These are phyloP conservation scores for Hippocampus comes DNA, from an alignment of 2,113 vertebrate genomes.

Conservation along the genomic window DNA sequence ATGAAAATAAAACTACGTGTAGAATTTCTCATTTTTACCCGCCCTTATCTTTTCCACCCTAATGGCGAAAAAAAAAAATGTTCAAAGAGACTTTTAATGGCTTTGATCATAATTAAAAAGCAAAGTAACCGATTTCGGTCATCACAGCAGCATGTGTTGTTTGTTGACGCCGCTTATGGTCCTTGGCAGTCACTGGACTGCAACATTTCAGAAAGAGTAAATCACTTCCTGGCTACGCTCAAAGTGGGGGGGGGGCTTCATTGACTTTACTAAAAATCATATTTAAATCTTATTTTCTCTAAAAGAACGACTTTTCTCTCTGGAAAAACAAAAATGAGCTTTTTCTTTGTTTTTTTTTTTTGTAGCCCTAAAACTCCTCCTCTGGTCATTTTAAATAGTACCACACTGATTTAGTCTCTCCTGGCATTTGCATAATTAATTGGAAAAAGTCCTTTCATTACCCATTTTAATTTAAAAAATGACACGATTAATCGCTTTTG, in stretches of 20 bases:
- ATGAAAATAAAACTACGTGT: conserved; percentile 64
- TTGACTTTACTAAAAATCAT: no score
- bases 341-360: neutral
- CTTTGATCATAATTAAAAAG: conserved; percentile 14
- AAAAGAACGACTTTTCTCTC: no score
- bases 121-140: neutral
- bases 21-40: conserved; percentile 53
- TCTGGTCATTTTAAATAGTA: neutral
- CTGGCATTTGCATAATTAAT: neutral
- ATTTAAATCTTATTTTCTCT: no score
- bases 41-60: neutral
- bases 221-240: neutral
- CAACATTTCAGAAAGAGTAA: neutral
- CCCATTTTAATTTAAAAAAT: neutral
- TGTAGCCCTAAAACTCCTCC: neutral
- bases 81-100: neutral
- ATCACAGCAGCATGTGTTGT: neutral
- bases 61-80: neutral
- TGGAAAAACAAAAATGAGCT: neutral
- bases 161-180: neutral
- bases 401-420: neutral
- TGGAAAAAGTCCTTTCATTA: neutral
- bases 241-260: neutral
- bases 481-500: neutral
- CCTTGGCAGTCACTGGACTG: neutral